These are phyloP conservation scores for Lysandra coridon DNA, from an alignment of 2,888 invertebrate genomes.

Conservation along the genomic window DNA sequence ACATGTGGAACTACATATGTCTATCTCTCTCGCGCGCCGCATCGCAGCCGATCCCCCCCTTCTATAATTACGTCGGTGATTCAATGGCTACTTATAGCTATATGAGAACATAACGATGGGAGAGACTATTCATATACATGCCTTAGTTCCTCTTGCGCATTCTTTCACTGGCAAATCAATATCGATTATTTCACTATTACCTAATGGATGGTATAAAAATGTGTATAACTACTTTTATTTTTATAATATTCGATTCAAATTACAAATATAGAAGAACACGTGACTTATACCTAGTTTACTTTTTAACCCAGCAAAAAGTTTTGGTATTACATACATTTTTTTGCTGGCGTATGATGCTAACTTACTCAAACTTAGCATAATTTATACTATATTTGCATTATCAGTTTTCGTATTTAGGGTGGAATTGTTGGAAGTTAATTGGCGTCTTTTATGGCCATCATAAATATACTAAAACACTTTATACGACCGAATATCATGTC, in stretches of 20 bases:
- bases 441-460: not conserved
- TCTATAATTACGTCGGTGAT: conserved; percentile 81
- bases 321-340: not conserved
- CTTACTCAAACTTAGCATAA: not conserved
- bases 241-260: not conserved
- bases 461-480: conserved; percentile 29
- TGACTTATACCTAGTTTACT: no score
- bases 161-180: conserved; percentile 31
- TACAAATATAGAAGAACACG: no score
- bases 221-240: no score
- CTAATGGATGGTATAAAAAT: not conserved
- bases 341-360: not conserved
- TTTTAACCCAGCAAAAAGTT: no score
- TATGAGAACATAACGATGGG: conserved; percentile 72
- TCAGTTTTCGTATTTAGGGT: not conserved
- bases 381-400: conserved; percentile 18
- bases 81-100: conserved; percentile 80
- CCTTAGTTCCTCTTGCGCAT: conserved; percentile 60
- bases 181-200: not conserved
- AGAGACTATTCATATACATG: conserved; percentile 68
- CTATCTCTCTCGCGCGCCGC: conserved; percentile 62
- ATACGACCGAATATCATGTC: conserved; percentile 22
- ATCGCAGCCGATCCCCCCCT: conserved; percentile 81
- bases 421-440: conserved; percentile 24
- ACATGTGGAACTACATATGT: conserved; percentile 51